phyloP scores from a whole-genome alignment of 2,113 vertebrate species.

The Esox niger region DNA sequence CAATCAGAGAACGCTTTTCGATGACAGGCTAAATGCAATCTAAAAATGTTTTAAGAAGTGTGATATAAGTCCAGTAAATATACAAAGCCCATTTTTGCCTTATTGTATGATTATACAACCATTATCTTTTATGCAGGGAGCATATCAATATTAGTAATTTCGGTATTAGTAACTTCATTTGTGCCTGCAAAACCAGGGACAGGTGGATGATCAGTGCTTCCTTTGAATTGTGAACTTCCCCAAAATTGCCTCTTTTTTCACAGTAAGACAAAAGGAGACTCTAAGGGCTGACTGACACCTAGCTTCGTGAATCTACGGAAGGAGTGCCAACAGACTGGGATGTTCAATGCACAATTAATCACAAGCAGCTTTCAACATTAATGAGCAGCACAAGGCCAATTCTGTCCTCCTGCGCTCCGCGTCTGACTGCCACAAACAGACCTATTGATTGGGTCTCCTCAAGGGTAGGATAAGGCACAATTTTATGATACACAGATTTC shows the following conservation, averaged over 20 bases:
- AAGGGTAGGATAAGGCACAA: conserved; percentile 50
- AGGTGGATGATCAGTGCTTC: not conserved
- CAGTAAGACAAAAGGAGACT: conserved; percentile 1
- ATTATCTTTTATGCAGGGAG: not conserved
- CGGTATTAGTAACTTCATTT: too few relatives aligned
- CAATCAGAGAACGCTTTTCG: not conserved
- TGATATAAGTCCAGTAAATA: too few relatives aligned
- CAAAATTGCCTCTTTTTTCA: not conserved
- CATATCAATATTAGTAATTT: too few relatives aligned
- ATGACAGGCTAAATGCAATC: too few relatives aligned
- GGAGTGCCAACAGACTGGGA: conserved; percentile 15
- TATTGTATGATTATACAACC: not conserved
- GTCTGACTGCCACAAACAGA: conserved; percentile 61
- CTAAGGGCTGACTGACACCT: not conserved
- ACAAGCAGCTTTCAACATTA: conserved; percentile 75
- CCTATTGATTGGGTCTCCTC: conserved; percentile 33
- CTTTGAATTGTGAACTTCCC: not conserved
- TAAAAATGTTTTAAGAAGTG: too few relatives aligned
- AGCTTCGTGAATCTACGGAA: not conserved
- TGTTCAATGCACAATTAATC: conserved; percentile 64
- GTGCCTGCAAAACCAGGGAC: not conserved
- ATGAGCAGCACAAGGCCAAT: conserved; percentile 75
- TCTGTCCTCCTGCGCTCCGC: conserved; percentile 61
- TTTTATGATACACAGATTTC: conserved; percentile 47
- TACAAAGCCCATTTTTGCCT: too few relatives aligned